Evolutionary conservation across 2,113 vertebrate genomes (phyloP).

Genomic region (Anhinga anhinga): DNA sequence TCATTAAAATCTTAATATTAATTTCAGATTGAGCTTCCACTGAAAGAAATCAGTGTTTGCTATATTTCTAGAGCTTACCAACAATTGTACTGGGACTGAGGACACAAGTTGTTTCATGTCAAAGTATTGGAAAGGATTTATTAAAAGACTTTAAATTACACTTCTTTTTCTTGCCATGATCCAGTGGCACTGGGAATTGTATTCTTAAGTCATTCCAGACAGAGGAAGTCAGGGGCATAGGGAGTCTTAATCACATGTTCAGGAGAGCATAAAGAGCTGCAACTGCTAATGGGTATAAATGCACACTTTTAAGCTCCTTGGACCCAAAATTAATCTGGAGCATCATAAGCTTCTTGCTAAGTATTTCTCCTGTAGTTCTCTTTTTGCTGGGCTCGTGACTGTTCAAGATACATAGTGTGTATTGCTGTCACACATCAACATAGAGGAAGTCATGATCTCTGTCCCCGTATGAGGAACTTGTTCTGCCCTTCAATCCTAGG

Average conservation of each 20-base stretch:
- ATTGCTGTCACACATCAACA: not conserved
- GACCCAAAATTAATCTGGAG: not conserved
- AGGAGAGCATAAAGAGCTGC: not conserved
- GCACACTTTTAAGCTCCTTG: not conserved
- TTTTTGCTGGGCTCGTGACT: not conserved
- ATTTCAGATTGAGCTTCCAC: not conserved
- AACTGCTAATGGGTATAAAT: not conserved
- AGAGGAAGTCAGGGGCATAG: not conserved
- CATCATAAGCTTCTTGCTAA: not conserved
- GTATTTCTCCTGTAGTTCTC: not conserved
- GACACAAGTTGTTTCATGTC: not conserved
- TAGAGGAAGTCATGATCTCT: not conserved
- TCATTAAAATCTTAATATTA: not conserved
- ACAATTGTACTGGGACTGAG: not conserved
- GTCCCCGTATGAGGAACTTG: not conserved
- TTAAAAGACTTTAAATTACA: not conserved
- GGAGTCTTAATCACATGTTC: not conserved
- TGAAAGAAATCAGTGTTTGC: not conserved
- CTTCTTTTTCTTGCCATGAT: not conserved
- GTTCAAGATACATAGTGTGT: not conserved
- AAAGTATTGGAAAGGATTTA: not conserved
- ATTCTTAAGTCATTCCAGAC: not conserved
- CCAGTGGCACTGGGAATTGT: not conserved
- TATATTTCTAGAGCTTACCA: not conserved
- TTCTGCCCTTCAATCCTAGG: not conserved